phyloP scores from a whole-genome alignment of 2,113 vertebrate species.

The Trachemys scripta region DNA sequence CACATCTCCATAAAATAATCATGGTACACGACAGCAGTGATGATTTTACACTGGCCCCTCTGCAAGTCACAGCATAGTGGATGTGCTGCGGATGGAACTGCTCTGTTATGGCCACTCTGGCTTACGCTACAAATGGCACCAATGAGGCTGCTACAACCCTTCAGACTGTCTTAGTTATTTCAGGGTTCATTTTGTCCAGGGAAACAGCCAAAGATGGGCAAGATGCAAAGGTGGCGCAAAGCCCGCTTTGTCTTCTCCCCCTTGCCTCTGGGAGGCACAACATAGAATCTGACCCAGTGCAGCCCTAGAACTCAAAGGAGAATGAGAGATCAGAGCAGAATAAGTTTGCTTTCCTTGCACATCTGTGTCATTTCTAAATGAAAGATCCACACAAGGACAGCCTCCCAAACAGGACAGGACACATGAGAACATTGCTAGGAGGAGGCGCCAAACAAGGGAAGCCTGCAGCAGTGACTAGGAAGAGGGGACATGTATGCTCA shows the following conservation, averaged over 20 bases:
- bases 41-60: background rate
- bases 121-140: background rate
- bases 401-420: accelerated
- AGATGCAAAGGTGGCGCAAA: background rate
- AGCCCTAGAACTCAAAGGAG: background rate
- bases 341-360: background rate
- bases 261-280: background rate
- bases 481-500: background rate
- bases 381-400: background rate
- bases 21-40: background rate
- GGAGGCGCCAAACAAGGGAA: background rate
- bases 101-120: background rate
- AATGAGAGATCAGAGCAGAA: background rate
- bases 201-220: background rate
- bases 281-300: too few species aligned
- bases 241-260: background rate
- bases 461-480: background rate
- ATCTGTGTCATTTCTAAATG: background rate
- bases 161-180: background rate
- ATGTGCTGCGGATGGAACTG: background rate
- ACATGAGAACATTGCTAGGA: background rate
- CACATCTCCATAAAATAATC: background rate
- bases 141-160: background rate
- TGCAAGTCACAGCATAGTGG: background rate
- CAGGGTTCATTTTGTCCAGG: background rate